Percentiles rank a stretch among this genome's conserved stretches.
phyloP scores from a whole-genome alignment of 2,888 invertebrate species.

The Drosophila heteroneura region DNA sequence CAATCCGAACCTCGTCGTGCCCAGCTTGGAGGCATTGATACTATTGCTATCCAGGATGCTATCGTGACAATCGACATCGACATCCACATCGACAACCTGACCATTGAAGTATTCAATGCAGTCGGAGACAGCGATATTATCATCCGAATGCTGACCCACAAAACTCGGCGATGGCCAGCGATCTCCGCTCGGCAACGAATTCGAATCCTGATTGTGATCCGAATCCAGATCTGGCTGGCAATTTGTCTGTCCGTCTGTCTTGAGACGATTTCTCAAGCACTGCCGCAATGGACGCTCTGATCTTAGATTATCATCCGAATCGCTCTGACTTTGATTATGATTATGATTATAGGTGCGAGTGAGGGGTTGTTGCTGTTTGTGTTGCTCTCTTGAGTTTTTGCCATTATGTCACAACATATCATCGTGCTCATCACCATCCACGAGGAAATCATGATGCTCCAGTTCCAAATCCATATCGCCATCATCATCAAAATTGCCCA shows the following conservation, averaged over 20 bases:
- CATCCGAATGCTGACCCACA: slow-evolving; percentile 40
- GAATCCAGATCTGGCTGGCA: neutral
- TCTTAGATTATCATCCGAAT: slow-evolving; percentile 10
- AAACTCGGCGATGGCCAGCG: slow-evolving; percentile 5
- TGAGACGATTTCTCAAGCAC: neutral
- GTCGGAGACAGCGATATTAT: slow-evolving; percentile 50
- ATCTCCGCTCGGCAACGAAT: neutral
- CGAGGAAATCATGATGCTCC: slow-evolving; percentile 83
- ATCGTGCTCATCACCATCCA: slow-evolving; percentile 66
- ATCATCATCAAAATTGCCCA: slow-evolving; percentile 83
- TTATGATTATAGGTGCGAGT: slow-evolving; percentile 31
- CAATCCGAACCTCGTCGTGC: slow-evolving; percentile 28
- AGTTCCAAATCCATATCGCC: slow-evolving; percentile 83
- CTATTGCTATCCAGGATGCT: slow-evolving; percentile 51
- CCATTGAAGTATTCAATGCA: slow-evolving; percentile 74
- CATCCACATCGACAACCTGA: slow-evolving; percentile 46
- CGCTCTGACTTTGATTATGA: slow-evolving; percentile 14
- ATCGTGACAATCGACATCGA: slow-evolving; percentile 65
- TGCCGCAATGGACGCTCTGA: neutral
- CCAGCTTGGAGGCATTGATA: slow-evolving; percentile 14
- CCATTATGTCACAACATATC: slow-evolving; percentile 82
- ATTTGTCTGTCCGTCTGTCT: neutral
- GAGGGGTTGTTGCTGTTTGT: slow-evolving; percentile 6
- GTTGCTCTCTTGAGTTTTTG: slow-evolving; percentile 22
- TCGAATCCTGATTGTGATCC: slow-evolving; percentile 1